Evolutionary conservation across 2,888 invertebrate species (phyloP).

Genomic region (Smittia sp.): DNA sequence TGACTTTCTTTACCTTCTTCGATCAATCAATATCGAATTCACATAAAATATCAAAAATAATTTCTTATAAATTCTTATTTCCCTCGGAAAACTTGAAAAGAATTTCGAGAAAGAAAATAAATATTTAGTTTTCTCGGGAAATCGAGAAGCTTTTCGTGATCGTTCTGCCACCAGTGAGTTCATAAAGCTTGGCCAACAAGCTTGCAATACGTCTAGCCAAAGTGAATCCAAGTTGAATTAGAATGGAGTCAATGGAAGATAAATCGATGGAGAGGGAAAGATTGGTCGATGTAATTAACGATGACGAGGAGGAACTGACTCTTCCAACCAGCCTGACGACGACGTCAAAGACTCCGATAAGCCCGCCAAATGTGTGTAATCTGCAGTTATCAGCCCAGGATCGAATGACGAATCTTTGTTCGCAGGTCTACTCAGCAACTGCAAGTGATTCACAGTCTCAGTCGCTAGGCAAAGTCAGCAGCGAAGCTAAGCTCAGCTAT

Average conservation of each 20-base stretch:
- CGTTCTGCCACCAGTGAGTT: too few relatives aligned
- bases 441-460: slow-evolving; percentile 38
- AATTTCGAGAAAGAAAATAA: too few relatives aligned
- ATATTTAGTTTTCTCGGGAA: too few relatives aligned
- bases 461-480: slow-evolving; percentile 26
- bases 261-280: slow-evolving; percentile 54
- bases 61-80: too few relatives aligned
- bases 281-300: slow-evolving; percentile 50
- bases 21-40: too few relatives aligned
- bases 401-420: not conserved
- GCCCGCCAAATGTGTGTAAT: slow-evolving; percentile 11
- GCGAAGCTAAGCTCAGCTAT: slow-evolving; percentile 29
- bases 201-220: not conserved
- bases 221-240: not conserved
- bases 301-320: slow-evolving; percentile 49
- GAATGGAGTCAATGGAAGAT: slow-evolving; percentile 52
- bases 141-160: too few relatives aligned
- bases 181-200: too few relatives aligned
- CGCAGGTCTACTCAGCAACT: slow-evolving; percentile 31
- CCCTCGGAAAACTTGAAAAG: too few relatives aligned
- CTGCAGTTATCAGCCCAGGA: not conserved
- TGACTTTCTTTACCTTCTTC: too few relatives aligned
- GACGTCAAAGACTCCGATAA: slow-evolving; percentile 33
- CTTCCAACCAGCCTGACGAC: slow-evolving; percentile 19
- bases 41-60: too few relatives aligned